Evolutionary conservation across 2,888 invertebrate genomes (phyloP).

Genomic region (Drosophila stalkeri): DNA sequence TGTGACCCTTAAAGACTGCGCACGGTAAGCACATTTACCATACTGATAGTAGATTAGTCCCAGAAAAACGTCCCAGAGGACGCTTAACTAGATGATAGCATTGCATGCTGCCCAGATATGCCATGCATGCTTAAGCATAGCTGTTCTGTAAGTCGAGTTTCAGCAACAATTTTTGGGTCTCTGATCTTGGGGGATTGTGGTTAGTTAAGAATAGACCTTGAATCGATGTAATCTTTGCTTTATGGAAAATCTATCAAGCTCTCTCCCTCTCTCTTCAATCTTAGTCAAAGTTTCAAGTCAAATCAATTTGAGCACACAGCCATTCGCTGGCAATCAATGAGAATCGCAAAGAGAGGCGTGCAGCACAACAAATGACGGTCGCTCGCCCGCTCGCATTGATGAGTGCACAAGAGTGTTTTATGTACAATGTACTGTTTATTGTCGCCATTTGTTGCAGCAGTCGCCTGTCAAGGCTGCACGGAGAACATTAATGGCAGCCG

Average conservation of each 20-base stretch:
- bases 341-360: conserved; percentile 23
- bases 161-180: not conserved
- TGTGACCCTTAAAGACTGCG: conserved; percentile 25
- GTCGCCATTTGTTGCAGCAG: conserved; percentile 64
- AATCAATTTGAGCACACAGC: not conserved
- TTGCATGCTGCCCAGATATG: conserved; percentile 21
- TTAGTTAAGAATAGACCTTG: not conserved
- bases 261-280: not conserved
- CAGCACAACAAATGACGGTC: conserved; percentile 21
- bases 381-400: conserved; percentile 16
- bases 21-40: conserved; percentile 54
- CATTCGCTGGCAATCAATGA: conserved; percentile 24
- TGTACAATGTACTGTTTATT: conserved; percentile 65
- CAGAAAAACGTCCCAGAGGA: conserved; percentile 46
- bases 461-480: conserved; percentile 58
- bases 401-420: conserved; percentile 31
- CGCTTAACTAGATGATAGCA: conserved; percentile 36
- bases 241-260: not conserved
- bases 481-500: conserved; percentile 68
- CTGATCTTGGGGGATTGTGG: not conserved
- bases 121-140: conserved; percentile 23
- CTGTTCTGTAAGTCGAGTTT: not conserved
- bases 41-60: conserved; percentile 44
- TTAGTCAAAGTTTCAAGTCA: conserved; percentile 4
- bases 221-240: not conserved